phyloP scores from a whole-genome alignment of 2,113 vertebrate species.

The Alethe castanea region DNA sequence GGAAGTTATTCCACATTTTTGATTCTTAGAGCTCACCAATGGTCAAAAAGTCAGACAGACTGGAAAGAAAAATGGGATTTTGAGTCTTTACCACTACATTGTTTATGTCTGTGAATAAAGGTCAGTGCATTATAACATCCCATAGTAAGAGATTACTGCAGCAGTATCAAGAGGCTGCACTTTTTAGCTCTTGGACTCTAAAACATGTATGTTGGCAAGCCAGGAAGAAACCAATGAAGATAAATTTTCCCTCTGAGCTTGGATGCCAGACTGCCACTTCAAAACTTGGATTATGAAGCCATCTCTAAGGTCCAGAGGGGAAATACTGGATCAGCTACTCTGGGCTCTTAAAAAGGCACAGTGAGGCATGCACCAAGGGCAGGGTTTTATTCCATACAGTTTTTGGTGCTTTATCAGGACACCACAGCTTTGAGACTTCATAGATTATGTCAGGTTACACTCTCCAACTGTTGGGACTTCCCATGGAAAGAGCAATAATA shows the following conservation, averaged over 20 bases:
- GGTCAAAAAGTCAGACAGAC: neutral
- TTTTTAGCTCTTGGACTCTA: neutral
- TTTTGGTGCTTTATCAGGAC: neutral
- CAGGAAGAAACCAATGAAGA: neutral
- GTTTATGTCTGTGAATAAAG: neutral
- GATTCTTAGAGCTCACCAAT: neutral
- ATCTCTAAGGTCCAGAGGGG: neutral
- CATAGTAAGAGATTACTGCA: neutral
- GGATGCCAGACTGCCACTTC: neutral
- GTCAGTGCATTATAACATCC: neutral
- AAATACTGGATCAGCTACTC: neutral
- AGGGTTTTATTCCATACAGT: neutral
- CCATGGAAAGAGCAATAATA: neutral
- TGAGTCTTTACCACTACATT: neutral
- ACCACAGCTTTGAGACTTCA: neutral
- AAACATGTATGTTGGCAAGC: rapidly evolving
- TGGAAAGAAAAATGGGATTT: neutral
- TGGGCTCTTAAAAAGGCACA: neutral
- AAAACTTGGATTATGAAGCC: neutral
- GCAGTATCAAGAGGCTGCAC: neutral
- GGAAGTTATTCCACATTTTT: neutral
- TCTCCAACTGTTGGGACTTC: neutral
- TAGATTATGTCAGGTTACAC: rapidly evolving
- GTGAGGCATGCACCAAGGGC: neutral
- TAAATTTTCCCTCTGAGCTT: neutral